Percentiles rank a stretch among this genome's conserved stretches.
phyloP scores from a whole-genome alignment of 1,140 invertebrate species.

The Epicauta chinensis region DNA sequence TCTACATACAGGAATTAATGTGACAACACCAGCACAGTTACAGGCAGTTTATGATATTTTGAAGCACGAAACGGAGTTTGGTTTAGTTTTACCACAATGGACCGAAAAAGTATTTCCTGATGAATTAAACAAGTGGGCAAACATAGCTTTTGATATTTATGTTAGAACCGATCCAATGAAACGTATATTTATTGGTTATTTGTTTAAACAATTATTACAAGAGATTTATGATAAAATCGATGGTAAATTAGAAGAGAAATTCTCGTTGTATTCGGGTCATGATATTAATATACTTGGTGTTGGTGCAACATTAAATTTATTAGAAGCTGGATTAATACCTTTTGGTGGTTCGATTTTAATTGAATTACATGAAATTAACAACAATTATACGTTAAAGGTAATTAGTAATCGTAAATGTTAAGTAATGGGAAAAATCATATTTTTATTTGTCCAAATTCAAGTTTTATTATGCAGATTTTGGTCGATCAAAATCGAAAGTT shows the following conservation, averaged over 20 bases:
- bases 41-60: constrained; percentile 1
- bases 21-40: constrained; percentile 25
- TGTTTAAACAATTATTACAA: constrained; percentile 55
- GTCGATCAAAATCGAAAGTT: constrained; percentile 10
- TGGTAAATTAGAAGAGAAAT: constrained; percentile 48
- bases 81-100: constrained; percentile 54
- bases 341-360: constrained; percentile 45
- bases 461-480: constrained; percentile 33
- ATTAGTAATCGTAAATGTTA: too few relatives aligned
- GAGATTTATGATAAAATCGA: constrained; percentile 50
- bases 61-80: constrained; percentile 46
- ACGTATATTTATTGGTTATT: constrained; percentile 33
- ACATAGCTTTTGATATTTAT: background rate
- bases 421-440: too few relatives aligned
- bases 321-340: constrained; percentile 53
- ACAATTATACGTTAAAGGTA: constrained; percentile 24
- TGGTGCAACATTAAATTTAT: constrained; percentile 58
- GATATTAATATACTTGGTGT: constrained; percentile 66
- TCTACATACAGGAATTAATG: constrained; percentile 23
- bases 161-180: background rate
- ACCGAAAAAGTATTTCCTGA: constrained; percentile 55
- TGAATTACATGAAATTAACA: constrained; percentile 26
- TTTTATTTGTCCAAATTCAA: constrained; percentile 17
- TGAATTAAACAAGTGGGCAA: constrained; percentile 25
- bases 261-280: constrained; percentile 64